Conservation (phyloP, 1,140 invertebrate genomes). For the Choristoneura fumiferana region DNA sequence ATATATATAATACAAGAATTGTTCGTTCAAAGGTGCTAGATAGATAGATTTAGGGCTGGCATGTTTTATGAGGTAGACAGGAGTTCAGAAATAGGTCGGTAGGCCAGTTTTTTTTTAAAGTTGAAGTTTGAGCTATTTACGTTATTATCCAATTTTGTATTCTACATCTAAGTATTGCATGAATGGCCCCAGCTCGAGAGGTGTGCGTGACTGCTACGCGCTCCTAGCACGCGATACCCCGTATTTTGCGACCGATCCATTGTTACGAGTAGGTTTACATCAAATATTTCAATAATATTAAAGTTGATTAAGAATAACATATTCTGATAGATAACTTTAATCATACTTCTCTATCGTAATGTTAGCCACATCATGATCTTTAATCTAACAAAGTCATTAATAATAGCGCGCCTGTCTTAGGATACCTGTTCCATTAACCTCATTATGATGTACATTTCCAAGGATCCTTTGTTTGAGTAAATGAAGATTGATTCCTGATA, state of each 20-base stretch:
- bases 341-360: background rate
- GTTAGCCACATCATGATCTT: conserved; percentile 6
- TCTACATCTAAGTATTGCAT: conserved; percentile 51
- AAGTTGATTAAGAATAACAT: background rate
- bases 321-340: conserved; percentile 5
- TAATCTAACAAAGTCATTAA: conserved; percentile 17
- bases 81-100: conserved; percentile 47
- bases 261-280: background rate
- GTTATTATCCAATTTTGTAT: conserved; percentile 65
- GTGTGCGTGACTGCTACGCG: conserved; percentile 48
- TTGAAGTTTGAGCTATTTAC: conserved; percentile 42
- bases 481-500: conserved; percentile 36
- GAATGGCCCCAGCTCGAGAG: conserved; percentile 37
- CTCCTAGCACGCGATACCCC: conserved; percentile 48
- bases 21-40: too few relatives aligned
- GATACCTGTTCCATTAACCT: conserved; percentile 40
- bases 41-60: background rate
- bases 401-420: conserved; percentile 1
- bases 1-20: too few relatives aligned
- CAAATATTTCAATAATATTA: background rate
- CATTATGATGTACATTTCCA: conserved; percentile 28
- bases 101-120: conserved; percentile 27
- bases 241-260: background rate
- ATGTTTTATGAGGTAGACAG: conserved; percentile 2
- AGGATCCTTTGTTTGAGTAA: conserved; percentile 31